Evolutionary conservation across 2,113 vertebrate species (phyloP), one percentile per base, ranked within the genome.

Genomic region (Morone chrysops): DNA sequence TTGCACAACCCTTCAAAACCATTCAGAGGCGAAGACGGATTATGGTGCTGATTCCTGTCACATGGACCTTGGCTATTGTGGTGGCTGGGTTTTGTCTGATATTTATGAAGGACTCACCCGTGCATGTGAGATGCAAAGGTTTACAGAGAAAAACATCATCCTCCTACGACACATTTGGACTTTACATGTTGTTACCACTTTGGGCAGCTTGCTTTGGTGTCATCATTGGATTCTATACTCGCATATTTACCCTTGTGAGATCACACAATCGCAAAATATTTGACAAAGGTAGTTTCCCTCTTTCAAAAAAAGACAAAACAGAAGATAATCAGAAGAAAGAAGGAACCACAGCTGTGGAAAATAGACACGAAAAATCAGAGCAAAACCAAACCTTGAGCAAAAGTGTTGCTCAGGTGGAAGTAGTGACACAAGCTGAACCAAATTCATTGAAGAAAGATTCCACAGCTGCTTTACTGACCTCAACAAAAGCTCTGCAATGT

Each of bases 241-340:
- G 91, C 16, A 96, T 96, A 73, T 96, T 95, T 73, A 14, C 71
- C 20, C 57, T 94, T 1, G 91, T 96, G 43, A 94, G 81, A 75
- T 81, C 91, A 1, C 94, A 96, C 86, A 91, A 92, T 53, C 90
- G 90, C 54, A 95, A 95, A 87, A 92, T 96, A 89, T 95, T 94
- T 80, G 95, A 96, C 36, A 91, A 92, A 77, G 95, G 95, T 1
- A 84, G 41, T 13, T 56, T 70, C 31, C 59, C 10, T 31, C 36
- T 69, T 6, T 9, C 87, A 0, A 80, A 81, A 45, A 80, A 68
- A 8, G 71, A 50, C 3, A 57, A 80, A 38, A 47, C 51, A 12
- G 59, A 86, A 43, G 63, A 83, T 41, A 57, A 78, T 47, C 59
- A 61, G 25, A 65, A 67, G 17, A 70, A 45, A 22, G 73, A 41